phyloP scores from a whole-genome alignment of 1,140 invertebrate species.

The Gonioctena quinquepunctata region DNA sequence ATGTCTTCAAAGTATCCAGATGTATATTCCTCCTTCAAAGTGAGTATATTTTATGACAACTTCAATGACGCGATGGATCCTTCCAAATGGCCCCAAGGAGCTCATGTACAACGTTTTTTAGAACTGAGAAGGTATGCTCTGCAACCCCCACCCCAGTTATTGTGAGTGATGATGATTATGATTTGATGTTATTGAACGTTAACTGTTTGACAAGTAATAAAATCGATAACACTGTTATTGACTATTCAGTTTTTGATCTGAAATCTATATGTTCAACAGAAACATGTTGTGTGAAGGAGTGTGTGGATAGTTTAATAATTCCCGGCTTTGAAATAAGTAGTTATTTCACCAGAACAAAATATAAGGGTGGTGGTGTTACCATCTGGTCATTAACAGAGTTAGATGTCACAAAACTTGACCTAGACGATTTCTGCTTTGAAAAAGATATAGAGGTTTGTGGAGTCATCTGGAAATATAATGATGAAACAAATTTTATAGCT shows the following conservation, averaged over 20 bases:
- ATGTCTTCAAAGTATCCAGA: neutral
- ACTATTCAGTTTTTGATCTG: neutral
- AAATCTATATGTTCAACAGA: neutral
- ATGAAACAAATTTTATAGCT: neutral
- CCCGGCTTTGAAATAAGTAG: neutral
- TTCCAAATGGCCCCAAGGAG: neutral
- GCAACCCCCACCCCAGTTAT: neutral
- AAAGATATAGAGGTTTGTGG: constrained; percentile 2
- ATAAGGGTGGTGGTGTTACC: neutral
- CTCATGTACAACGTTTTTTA: neutral
- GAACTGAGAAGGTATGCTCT: neutral
- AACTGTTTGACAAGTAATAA: neutral
- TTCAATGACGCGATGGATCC: neutral
- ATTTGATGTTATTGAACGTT: constrained; percentile 1
- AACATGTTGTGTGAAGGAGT: neutral
- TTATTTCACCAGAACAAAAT: neutral
- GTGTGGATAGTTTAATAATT: neutral
- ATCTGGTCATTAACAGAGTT: constrained; percentile 5
- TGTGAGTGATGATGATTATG: neutral
- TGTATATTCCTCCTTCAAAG: neutral
- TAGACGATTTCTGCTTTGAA: neutral
- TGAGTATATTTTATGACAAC: constrained; percentile 2
- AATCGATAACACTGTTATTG: neutral
- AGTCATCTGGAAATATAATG: neutral
- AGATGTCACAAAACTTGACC: neutral